Conservation (phyloP, 2,888 invertebrate species). For the Sylvicola cinctus region DNA sequence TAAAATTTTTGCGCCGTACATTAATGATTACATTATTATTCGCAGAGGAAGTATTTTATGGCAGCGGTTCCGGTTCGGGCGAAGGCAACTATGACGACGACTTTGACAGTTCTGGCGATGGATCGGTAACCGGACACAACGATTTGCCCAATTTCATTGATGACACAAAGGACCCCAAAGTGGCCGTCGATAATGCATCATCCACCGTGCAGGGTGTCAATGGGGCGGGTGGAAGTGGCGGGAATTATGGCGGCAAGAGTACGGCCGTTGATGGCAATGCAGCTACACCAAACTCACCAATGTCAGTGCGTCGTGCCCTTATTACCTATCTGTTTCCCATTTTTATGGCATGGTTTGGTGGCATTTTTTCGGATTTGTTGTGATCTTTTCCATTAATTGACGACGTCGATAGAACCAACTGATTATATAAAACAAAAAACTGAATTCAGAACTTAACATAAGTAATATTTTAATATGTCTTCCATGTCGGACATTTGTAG, state of each 20-base stretch:
- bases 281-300: conserved; percentile 5
- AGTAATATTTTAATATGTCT: too few relatives aligned
- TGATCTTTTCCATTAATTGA: conserved; percentile 31
- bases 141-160: too few relatives aligned
- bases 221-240: conserved; percentile 6
- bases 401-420: too few relatives aligned
- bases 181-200: conserved; percentile 6
- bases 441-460: too few relatives aligned
- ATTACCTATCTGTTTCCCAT: conserved; percentile 61
- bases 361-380: conserved; percentile 62
- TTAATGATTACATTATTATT: conserved; percentile 9
- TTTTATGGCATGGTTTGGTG: conserved; percentile 69
- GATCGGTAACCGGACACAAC: conserved; percentile 10
- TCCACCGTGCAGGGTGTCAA: conserved; percentile 2
- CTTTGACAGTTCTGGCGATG: conserved; percentile 22
- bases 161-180: conserved; percentile 8
- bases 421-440: too few relatives aligned
- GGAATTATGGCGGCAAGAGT: neutral
- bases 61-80: conserved; percentile 56
- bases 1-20: neutral
- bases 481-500: too few relatives aligned
- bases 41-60: conserved; percentile 34
- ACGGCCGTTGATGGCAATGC: neutral
- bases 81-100: conserved; percentile 32
- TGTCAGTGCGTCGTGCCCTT: conserved; percentile 23